Evolutionary conservation across 2,797 vertebrate species (phyloP).

Genomic region (Scolopax rusticola): DNA sequence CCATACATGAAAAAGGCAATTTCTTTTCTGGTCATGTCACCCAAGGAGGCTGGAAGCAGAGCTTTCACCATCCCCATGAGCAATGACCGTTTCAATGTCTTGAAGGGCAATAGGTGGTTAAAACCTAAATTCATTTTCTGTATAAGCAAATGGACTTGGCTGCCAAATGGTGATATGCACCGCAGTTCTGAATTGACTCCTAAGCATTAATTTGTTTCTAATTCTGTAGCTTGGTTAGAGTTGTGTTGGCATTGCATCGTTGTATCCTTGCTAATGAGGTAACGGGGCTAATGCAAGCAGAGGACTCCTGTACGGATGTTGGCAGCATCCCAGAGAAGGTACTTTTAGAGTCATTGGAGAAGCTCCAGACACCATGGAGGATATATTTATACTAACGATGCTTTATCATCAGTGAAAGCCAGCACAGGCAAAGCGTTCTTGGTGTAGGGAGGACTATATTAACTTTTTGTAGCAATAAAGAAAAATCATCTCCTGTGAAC

Average conservation of each 20-base stretch:
- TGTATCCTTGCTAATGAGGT: not conserved
- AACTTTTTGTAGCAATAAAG: not conserved
- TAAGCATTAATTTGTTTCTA: not conserved
- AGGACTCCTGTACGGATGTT: not conserved
- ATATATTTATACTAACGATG: not conserved
- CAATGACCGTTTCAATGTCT: not conserved
- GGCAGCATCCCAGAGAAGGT: conserved; percentile 1
- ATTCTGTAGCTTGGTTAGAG: not conserved
- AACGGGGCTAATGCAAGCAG: not conserved
- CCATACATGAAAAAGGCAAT: not conserved
- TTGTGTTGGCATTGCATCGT: not conserved
- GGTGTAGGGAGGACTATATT: not conserved
- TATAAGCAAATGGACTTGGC: not conserved
- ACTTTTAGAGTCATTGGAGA: not conserved
- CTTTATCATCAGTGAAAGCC: not conserved
- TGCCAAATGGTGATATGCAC: not conserved
- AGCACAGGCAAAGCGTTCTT: not conserved
- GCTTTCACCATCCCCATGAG: not conserved
- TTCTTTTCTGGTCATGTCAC: fast-evolving
- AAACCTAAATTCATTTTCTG: not conserved
- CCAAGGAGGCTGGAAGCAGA: not conserved
- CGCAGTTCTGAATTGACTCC: not conserved
- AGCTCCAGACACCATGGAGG: not conserved
- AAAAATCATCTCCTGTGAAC: not conserved
- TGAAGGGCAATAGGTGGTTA: not conserved